Evolutionary conservation across 2,113 vertebrate species (phyloP), one percentile per base, ranked within the genome.

Genomic region (Budorcas taxicolor): DNA sequence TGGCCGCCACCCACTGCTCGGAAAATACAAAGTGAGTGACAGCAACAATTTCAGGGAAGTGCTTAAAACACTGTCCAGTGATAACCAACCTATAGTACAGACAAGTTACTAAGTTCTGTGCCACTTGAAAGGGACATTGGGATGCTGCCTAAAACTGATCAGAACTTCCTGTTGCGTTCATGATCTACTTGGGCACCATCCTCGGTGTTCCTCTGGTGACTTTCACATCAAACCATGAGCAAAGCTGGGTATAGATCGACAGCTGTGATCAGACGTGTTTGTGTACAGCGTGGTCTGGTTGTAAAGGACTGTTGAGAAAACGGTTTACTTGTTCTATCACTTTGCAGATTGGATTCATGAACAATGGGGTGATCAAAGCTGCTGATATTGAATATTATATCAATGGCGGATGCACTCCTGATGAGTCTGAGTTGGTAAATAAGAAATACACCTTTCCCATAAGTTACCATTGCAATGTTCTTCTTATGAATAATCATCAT

Each of bases 271-370:
- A n/a, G 25, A 27, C 2, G 7, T 40, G 19, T 83, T 85, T 62
- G 21, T 88, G 29, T 31, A 5, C 23, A n/a, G 9, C 47, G 33
- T 40, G 25, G 93, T 91, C 45, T 55, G 74, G 2, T 40, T 71
- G 21, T 10, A 23, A 55, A 93, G 31, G 12, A 43, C 33, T 31
- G 3, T 36, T 57, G 25, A 76, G 31, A 52, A 82, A 31, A n/a
- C 5, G 7, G 5, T 36, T 85, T 47, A 5, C 31, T 76, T 60
- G 7, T 67, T 29, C 36, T 47, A 11, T 60, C 21, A 6, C 29
- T 58, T 96, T 98, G 10, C 96, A 99, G 99, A 98, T 99, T 81
- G 99, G 99, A 33, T 99, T 99, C 97, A 99, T 99, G 99, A 99
- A 98, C 15, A 99, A 99, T 23, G 99, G 99, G n/a, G 98, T 97